Evolutionary conservation across 2,113 vertebrate species (phyloP).

Genomic region (Eubucco bourcierii): DNA sequence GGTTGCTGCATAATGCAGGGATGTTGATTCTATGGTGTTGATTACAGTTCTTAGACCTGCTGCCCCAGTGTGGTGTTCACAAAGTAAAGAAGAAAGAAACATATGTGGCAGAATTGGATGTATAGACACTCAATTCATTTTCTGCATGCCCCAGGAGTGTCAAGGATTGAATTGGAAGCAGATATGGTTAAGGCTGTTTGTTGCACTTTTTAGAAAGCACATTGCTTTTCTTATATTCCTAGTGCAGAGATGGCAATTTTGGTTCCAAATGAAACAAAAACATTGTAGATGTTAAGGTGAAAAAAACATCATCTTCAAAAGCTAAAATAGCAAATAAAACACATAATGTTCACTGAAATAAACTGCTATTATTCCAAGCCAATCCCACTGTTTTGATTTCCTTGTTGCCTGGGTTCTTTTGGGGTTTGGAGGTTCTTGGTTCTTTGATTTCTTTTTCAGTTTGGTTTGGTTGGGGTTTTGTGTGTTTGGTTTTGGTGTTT

Average conservation of each 20-base stretch:
- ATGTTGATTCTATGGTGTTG: background rate
- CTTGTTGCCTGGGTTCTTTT: background rate
- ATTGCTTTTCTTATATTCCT: background rate
- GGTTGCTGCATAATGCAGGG: background rate
- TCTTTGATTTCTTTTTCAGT: background rate
- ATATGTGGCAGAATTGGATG: background rate
- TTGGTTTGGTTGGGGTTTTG: background rate
- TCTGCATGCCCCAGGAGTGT: background rate
- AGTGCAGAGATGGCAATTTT: background rate
- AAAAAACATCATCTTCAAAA: background rate
- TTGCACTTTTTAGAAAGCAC: background rate
- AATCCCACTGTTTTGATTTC: background rate
- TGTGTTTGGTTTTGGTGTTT: background rate
- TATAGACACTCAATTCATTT: background rate
- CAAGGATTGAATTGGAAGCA: background rate
- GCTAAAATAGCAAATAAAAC: background rate
- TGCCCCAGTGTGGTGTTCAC: background rate
- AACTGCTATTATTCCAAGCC: background rate
- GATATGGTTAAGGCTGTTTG: background rate
- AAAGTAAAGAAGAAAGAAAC: background rate
- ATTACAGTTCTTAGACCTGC: background rate
- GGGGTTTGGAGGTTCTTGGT: background rate
- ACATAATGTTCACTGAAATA: background rate
- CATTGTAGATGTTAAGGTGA: background rate
- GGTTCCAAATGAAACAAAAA: background rate